phyloP scores from a whole-genome alignment of 2,888 invertebrate species.

The Oscheius myriophilus region DNA sequence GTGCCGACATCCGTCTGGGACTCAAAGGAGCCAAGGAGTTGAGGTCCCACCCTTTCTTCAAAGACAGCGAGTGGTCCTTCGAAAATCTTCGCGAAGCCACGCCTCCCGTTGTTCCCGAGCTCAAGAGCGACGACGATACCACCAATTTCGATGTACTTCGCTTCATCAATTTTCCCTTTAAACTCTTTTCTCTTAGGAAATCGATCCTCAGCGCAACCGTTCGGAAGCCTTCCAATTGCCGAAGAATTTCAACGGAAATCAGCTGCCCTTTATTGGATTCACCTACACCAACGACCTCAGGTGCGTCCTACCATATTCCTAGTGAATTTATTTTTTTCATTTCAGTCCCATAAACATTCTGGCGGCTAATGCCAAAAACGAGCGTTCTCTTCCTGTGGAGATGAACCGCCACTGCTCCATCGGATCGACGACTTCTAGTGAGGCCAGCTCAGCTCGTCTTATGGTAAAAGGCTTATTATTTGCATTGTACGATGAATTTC shows the following conservation, averaged over 20 bases:
- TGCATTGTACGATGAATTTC: not conserved
- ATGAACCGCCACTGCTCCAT: too few species aligned
- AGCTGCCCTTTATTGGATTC: constrained; percentile 97
- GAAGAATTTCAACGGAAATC: constrained; percentile 97
- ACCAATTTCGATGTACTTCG: constrained; percentile 85
- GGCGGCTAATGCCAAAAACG: not conserved
- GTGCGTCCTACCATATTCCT: not conserved
- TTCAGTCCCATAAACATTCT: constrained; percentile 25
- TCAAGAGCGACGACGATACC: constrained; percentile 95
- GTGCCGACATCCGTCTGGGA: constrained; percentile 78
- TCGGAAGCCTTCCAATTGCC: constrained; percentile 95
- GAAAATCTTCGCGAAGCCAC: constrained; percentile 86
- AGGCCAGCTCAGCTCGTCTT: not conserved
- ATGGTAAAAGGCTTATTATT: not conserved
- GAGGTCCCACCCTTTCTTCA: constrained; percentile 91
- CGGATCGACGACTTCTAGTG: not conserved
- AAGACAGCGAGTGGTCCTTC: constrained; percentile 97
- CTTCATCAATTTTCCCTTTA: not conserved
- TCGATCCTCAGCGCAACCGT: constrained; percentile 73
- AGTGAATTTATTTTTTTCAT: not conserved
- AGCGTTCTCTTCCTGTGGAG: not conserved
- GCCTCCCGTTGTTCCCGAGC: constrained; percentile 95
- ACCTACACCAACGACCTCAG: constrained; percentile 85
- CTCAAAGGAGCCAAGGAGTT: constrained; percentile 93
- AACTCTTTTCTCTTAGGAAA: constrained; percentile 77